Evolutionary conservation across 2,888 invertebrate species (phyloP), one percentile per base, ranked within the genome.

Genomic region (Stictocephala bisonia): DNA sequence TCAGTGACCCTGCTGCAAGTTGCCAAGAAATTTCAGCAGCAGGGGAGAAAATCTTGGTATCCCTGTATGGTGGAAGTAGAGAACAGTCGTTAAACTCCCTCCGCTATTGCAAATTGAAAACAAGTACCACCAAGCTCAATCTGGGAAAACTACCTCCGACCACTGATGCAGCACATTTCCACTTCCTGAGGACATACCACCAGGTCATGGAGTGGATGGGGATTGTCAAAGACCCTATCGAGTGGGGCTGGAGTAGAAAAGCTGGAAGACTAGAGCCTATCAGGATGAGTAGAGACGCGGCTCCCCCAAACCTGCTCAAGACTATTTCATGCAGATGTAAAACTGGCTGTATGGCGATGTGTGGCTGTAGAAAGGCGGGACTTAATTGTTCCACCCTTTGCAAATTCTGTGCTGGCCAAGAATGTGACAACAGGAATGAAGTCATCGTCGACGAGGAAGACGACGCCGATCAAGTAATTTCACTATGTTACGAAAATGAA

Each of bases 171-270:
- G 79, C 78, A 40, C 64, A 72, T 60, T 79, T 81, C 78, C 81
- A 82, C 77, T 67, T 58, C 35, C 79, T 78, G 69, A 77, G 79
- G 27, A 76, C 77, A n/a, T 81, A 78, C 67, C 76, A 35, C 13
- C 35, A 35, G 77, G 78, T 81, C 56, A 78, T 80, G 71, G 76
- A 60, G 60, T 81, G 79, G 79, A 75, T 75, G 60, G 78, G 78
- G 22, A 76, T 77, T 58, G 26, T 79, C 31, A 44, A 78, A 66
- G 71, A 78, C 53, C 35, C 35, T 35, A 35, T 35, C 35, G 35
- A 35, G 35, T 35, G 35, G 35, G 35, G 35, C 35, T 35, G 35
- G 35, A 7, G 35, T 35, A 35, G 15, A 3, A 44, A 44, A 44
- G 44, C 4, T 44, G 44, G 44, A 44, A 44, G 44, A 44, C 44